Conservation (phyloP, 1,140 invertebrate species). For the Pygmarrhopalites habei region DNA sequence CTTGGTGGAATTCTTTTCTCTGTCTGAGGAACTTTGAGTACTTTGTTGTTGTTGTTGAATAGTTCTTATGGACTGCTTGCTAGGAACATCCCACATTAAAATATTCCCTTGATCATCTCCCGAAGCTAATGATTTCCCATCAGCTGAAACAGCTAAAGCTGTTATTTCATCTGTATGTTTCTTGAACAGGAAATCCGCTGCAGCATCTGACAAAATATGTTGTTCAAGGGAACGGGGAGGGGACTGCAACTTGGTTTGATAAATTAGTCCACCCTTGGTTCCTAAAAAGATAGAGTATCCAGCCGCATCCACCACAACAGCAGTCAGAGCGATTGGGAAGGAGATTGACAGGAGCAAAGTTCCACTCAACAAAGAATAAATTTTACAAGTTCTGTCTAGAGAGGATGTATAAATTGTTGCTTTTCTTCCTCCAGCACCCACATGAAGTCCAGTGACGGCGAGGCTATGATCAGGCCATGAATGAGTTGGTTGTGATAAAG, state of each 20-base stretch:
- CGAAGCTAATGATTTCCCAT: slow-evolving; percentile 25
- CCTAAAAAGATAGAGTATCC: slow-evolving; percentile 70
- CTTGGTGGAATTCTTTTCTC: neutral
- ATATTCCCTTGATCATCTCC: slow-evolving; percentile 26
- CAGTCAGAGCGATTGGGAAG: slow-evolving; percentile 61
- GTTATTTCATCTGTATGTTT: slow-evolving; percentile 32
- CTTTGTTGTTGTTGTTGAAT: slow-evolving; percentile 11
- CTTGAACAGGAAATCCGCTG: slow-evolving; percentile 28
- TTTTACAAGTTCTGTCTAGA: slow-evolving; percentile 68
- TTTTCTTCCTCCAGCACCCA: slow-evolving; percentile 50
- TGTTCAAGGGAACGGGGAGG: slow-evolving; percentile 59
- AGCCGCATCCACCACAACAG: slow-evolving; percentile 59
- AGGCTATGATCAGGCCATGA: slow-evolving; percentile 62
- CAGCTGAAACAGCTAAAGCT: slow-evolving; percentile 26
- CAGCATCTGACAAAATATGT: slow-evolving; percentile 50
- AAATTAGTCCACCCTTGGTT: slow-evolving; percentile 59
- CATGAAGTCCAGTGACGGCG: slow-evolving; percentile 63
- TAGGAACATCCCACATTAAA: slow-evolving; percentile 31
- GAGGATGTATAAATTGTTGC: slow-evolving; percentile 67
- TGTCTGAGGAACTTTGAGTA: neutral
- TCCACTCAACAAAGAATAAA: slow-evolving; percentile 66
- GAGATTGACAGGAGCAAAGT: slow-evolving; percentile 61
- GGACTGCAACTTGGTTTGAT: slow-evolving; percentile 57
- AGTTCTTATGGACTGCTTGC: slow-evolving; percentile 29
- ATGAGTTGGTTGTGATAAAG: slow-evolving; percentile 43